phyloP scores from a whole-genome alignment of 2,888 invertebrate genomes.

The Cataglyphis altisquamis region DNA sequence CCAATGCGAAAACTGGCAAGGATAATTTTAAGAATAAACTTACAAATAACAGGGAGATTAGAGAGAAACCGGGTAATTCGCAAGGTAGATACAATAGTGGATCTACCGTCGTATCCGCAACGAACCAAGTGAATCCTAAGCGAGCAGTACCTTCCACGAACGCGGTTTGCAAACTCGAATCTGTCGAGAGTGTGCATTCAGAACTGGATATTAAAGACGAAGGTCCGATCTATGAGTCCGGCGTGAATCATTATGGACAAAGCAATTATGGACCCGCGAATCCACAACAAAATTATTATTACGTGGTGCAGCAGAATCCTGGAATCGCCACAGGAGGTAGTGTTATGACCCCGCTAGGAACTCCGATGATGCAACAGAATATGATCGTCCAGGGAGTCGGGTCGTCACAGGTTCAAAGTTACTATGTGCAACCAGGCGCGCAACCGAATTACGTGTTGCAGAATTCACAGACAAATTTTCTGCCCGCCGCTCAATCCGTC shows the following conservation, averaged over 20 bases:
- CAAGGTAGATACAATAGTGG: not conserved
- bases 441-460: conserved; percentile 75
- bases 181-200: conserved; percentile 80
- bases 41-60: conserved; percentile 22
- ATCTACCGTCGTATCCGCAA: not conserved
- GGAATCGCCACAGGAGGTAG: conserved; percentile 39
- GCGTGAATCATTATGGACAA: conserved; percentile 29
- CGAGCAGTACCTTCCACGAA: conserved; percentile 58
- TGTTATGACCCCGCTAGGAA: conserved; percentile 63
- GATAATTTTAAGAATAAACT: conserved; percentile 30
- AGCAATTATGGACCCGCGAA: conserved; percentile 48
- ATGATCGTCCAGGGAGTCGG: conserved; percentile 61
- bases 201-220: conserved; percentile 84
- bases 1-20: not conserved
- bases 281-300: conserved; percentile 78
- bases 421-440: conserved; percentile 76
- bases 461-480: conserved; percentile 62
- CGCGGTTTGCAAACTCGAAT: conserved; percentile 70
- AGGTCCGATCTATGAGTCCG: conserved; percentile 77
- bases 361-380: conserved; percentile 51
- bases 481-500: conserved; percentile 44
- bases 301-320: conserved; percentile 76
- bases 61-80: not conserved
- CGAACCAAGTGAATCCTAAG: conserved; percentile 29
- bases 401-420: conserved; percentile 71